Conservation (phyloP, 1,140 invertebrate species). For the Parapsyche elsis region DNA sequence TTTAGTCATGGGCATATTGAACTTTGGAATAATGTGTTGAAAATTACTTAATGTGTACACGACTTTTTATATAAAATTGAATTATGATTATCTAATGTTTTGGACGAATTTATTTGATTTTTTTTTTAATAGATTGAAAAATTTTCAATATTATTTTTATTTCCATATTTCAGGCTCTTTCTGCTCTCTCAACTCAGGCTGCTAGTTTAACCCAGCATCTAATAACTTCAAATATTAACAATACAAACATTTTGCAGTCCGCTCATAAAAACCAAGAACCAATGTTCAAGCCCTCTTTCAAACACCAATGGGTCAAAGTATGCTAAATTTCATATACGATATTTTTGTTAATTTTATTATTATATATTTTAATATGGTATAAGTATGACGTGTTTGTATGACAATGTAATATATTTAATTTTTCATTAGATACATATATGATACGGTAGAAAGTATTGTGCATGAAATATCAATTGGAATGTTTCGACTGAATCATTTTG, state of each 20-base stretch:
- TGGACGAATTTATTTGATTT: neutral
- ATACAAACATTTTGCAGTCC: constrained; percentile 28
- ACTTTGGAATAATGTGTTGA: too few relatives aligned
- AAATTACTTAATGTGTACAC: too few relatives aligned
- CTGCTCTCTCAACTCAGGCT: constrained; percentile 65
- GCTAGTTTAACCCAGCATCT: constrained; percentile 66
- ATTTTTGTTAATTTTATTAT: constrained; percentile 6
- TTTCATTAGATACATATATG: too few relatives aligned
- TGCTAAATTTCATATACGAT: neutral
- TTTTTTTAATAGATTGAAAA: neutral
- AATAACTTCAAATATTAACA: constrained; percentile 22
- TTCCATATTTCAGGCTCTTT: constrained; percentile 58
- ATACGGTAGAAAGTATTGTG: too few relatives aligned
- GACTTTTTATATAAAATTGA: too few relatives aligned
- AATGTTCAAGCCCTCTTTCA: constrained; percentile 71
- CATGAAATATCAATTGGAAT: too few relatives aligned
- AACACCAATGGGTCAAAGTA: constrained; percentile 58
- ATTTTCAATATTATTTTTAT: constrained; percentile 19
- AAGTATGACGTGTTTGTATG: neutral
- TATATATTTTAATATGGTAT: constrained; percentile 9
- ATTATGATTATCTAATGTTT: neutral
- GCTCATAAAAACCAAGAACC: constrained; percentile 71
- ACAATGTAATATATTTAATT: too few relatives aligned
- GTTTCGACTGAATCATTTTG: neutral
- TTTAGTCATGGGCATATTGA: neutral